phyloP scores from a whole-genome alignment of 2,888 invertebrate genomes.

The Cenopis cana region DNA sequence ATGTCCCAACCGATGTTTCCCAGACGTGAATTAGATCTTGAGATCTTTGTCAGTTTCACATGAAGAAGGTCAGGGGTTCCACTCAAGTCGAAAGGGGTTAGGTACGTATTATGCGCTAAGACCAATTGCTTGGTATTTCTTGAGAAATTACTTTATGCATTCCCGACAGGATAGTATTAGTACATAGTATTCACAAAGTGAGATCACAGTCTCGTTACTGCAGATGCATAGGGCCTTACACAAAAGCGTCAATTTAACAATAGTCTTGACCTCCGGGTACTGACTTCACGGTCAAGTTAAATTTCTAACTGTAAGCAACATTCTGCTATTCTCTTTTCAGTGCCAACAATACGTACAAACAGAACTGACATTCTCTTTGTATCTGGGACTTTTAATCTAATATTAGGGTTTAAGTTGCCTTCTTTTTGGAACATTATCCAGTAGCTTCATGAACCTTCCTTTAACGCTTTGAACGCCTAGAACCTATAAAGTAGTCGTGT shows the following conservation, averaged over 20 bases:
- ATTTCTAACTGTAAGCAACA: slow-evolving; percentile 37
- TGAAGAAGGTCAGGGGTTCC: slow-evolving; percentile 25
- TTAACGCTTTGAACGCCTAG: no score
- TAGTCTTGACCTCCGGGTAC: slow-evolving; percentile 31
- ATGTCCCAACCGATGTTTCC: slow-evolving; percentile 35
- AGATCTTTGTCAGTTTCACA: slow-evolving; percentile 26
- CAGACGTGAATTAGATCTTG: slow-evolving; percentile 30
- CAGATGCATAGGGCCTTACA: slow-evolving; percentile 12
- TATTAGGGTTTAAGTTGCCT: not conserved
- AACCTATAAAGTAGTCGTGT: no score
- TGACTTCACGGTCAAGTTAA: slow-evolving; percentile 33
- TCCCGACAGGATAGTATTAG: no score
- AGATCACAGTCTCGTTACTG: slow-evolving; percentile 20
- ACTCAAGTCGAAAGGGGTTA: slow-evolving; percentile 3
- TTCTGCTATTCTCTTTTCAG: slow-evolving; percentile 19
- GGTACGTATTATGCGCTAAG: slow-evolving; percentile 17
- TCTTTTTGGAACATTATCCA: no score
- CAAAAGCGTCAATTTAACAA: slow-evolving; percentile 32
- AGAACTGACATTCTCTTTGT: not conserved
- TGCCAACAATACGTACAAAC: not conserved
- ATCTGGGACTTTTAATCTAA: not conserved
- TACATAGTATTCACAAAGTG: not conserved
- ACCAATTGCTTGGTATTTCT: not conserved
- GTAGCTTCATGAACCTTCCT: no score
- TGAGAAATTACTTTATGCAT: not conserved